Base-by-base conservation (phyloP, 2,888 invertebrate genomes). In the Rhagophthalmus giganteus region DNA sequence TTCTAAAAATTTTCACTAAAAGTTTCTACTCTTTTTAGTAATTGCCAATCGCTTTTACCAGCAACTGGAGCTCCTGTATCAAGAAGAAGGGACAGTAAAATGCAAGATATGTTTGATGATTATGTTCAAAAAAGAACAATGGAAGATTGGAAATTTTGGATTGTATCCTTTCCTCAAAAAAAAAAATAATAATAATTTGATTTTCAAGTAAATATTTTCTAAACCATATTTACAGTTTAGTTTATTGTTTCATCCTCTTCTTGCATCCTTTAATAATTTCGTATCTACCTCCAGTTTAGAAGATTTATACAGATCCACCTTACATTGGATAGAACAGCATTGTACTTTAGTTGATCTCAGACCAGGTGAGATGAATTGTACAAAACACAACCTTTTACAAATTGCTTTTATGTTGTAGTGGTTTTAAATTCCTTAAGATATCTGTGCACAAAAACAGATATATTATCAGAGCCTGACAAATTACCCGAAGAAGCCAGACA, bases 131-230 rank as follows among this genome's bases (percentile, higher is more conserved):
- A 81, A 63, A 80, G 94, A 52, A 95, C 95, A 10, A 81, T 87
- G 72, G 87, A 88, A 68, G 94, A 94, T 77, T 97, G 96, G 96
- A 96, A 94, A 78, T 97, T 95, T 78, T 97, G 95, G 94, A 93
- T 97, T 79, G 95, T 95, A 93, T 87, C 85, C 86, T 86, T 85
- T 81, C 32, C n/a, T n/a, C n/a, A n/a, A n/a, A n/a, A n/a, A n/a
- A n/a, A n/a, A n/a, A n/a, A n/a, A n/a, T n/a, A n/a, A n/a, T n/a
- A n/a, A n/a, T n/a, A n/a, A n/a, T n/a, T n/a, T n/a, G n/a, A n/a
- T n/a, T n/a, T n/a, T n/a, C n/a, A n/a, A n/a, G n/a, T n/a, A n/a
- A 14, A 13, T 15, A 54, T 62, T 72, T 73, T 78, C 79, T 82
- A 77, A 77, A 75, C 72, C 1, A 10, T 45, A 47, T 37, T 65